These are phyloP conservation scores for Taeniopygia guttata DNA, from an alignment of 2,797 vertebrate species.

Conservation along the genomic window DNA sequence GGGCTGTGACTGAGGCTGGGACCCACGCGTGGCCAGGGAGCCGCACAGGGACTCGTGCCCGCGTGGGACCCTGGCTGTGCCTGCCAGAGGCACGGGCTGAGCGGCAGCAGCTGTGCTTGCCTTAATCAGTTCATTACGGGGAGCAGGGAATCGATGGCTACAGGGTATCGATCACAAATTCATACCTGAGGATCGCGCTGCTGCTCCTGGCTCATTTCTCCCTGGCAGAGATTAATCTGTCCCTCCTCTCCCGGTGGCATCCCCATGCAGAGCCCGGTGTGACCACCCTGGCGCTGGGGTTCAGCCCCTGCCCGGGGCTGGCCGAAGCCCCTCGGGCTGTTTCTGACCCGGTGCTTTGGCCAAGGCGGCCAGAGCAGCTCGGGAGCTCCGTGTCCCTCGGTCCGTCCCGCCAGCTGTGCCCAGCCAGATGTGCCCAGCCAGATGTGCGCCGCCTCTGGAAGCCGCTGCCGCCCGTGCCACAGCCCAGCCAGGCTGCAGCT, in stretches of 20 bases:
- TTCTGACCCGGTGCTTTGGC: rapidly evolving
- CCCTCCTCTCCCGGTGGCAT: not conserved
- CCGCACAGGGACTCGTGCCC: rapidly evolving
- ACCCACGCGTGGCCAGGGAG: rapidly evolving
- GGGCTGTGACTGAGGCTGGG: rapidly evolving
- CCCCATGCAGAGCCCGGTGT: rapidly evolving
- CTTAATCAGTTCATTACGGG: not conserved
- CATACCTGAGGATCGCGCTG: not conserved
- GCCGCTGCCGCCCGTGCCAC: rapidly evolving
- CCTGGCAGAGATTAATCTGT: not conserved
- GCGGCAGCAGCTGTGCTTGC: not conserved
- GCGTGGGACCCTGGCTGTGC: rapidly evolving
- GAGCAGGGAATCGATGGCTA: not conserved
- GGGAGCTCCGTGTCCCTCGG: not conserved
- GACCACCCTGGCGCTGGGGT: rapidly evolving
- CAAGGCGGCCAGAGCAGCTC: not conserved
- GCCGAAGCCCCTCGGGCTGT: rapidly evolving
- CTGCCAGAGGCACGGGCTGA: not conserved
- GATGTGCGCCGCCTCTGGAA: not conserved
- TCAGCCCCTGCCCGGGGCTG: no score
- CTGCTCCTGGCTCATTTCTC: not conserved
- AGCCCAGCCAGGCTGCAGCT: not conserved
- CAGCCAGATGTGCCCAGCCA: not conserved
- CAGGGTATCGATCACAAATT: not conserved
- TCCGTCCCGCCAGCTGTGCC: not conserved